Evolutionary conservation across 2,113 vertebrate species (phyloP).

Genomic region (Cyrtonyx montezumae): DNA sequence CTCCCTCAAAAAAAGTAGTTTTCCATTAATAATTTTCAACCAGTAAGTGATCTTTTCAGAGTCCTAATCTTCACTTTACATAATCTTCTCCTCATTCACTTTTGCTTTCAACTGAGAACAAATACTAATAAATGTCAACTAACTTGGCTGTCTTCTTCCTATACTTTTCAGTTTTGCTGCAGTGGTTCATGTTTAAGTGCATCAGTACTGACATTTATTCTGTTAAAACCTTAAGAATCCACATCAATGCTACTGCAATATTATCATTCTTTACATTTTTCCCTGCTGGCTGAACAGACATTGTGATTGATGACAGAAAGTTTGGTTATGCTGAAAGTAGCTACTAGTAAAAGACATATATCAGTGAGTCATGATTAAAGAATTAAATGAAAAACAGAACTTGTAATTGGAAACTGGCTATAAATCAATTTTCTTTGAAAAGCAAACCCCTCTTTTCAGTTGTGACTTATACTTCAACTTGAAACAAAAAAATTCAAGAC

Average conservation of each 20-base stretch:
- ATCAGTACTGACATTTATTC: neutral
- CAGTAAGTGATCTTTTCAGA: neutral
- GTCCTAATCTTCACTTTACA: neutral
- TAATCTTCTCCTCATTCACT: neutral
- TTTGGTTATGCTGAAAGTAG: neutral
- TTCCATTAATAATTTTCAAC: neutral
- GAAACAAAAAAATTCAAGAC: neutral
- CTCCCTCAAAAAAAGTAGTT: neutral
- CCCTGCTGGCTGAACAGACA: conserved; percentile 5
- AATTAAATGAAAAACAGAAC: neutral
- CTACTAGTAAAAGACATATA: neutral
- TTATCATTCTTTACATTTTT: neutral
- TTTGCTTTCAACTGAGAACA: neutral
- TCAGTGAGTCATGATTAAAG: neutral
- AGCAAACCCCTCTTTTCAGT: neutral
- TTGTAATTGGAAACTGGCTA: neutral
- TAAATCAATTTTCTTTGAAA: neutral
- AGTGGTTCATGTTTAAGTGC: neutral
- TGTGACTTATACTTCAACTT: neutral
- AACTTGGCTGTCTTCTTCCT: neutral
- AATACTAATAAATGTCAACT: neutral
- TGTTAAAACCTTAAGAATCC: neutral
- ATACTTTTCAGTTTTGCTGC: neutral
- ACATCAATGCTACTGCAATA: neutral
- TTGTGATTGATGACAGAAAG: neutral